Percentiles rank a stretch among this genome's conserved stretches.
phyloP scores from a whole-genome alignment of 2,797 vertebrate species.

The Dromococcyx pavoninus region DNA sequence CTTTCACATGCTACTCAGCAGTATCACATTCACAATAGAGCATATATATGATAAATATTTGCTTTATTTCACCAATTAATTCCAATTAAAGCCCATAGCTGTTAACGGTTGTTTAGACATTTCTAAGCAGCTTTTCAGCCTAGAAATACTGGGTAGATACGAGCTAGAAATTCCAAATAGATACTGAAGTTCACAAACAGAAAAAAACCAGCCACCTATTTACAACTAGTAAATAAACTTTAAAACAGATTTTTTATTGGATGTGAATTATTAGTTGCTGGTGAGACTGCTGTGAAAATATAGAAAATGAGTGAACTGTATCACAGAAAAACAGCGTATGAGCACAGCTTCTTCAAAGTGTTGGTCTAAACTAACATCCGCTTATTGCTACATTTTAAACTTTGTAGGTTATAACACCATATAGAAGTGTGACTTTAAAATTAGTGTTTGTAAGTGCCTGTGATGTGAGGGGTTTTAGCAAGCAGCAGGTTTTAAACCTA shows the following conservation, averaged over 20 bases:
- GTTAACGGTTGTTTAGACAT: not conserved
- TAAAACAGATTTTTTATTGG: not conserved
- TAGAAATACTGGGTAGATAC: not conserved
- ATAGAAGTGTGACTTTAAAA: constrained; percentile 69
- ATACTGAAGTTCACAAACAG: not conserved
- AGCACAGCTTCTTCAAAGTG: constrained; percentile 34
- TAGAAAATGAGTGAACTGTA: constrained; percentile 23
- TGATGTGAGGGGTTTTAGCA: constrained; percentile 65
- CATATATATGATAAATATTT: not conserved
- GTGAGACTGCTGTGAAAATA: not conserved
- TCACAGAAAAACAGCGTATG: not conserved
- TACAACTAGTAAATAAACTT: not conserved
- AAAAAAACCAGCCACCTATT: not conserved
- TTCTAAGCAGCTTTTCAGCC: not conserved
- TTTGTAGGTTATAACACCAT: constrained; percentile 63
- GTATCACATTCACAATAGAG: not conserved
- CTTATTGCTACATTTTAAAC: constrained; percentile 60
- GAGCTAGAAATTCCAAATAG: not conserved
- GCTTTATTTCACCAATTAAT: not conserved
- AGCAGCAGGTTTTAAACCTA: constrained; percentile 46
- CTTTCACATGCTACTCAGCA: not conserved
- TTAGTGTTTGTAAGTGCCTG: constrained; percentile 63
- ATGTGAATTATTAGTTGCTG: not conserved
- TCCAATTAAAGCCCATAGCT: not conserved
- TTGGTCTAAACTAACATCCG: constrained; percentile 62